phyloP scores from a whole-genome alignment of 2,888 invertebrate species.

The Andrena camellia region DNA sequence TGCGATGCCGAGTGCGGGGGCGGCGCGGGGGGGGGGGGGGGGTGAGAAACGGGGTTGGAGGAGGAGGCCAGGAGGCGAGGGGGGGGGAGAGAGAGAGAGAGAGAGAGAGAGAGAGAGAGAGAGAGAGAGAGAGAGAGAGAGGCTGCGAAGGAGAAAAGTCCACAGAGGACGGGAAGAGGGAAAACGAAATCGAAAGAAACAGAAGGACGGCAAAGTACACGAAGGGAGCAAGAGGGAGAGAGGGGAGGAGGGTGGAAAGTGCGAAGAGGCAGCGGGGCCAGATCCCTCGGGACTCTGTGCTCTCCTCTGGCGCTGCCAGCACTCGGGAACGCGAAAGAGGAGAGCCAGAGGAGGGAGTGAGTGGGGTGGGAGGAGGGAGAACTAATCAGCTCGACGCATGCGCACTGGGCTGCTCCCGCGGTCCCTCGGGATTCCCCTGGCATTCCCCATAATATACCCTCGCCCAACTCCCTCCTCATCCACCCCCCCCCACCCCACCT shows the following conservation, averaged over 20 bases:
- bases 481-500: slow-evolving; percentile 51
- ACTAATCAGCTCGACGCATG: slow-evolving; percentile 84
- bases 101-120: background rate
- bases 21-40: background rate
- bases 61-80: slow-evolving; percentile 1
- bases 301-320: slow-evolving; percentile 83
- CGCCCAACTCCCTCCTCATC: slow-evolving; percentile 67
- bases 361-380: slow-evolving; percentile 65
- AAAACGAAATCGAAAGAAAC: slow-evolving; percentile 31
- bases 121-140: background rate
- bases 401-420: slow-evolving; percentile 77
- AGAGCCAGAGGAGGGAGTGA: slow-evolving; percentile 8
- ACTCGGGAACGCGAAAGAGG: slow-evolving; percentile 77
- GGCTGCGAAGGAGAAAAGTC: slow-evolving; percentile 30
- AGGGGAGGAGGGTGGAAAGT: slow-evolving; percentile 61
- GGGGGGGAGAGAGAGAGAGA: background rate
- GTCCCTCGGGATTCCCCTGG: slow-evolving; percentile 82
- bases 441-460: slow-evolving; percentile 82
- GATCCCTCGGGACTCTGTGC: slow-evolving; percentile 81
- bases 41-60: slow-evolving; percentile 3
- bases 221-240: slow-evolving; percentile 40
- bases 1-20: slow-evolving; percentile 1
- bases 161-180: slow-evolving; percentile 18
- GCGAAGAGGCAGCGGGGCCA: slow-evolving; percentile 78
- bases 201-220: slow-evolving; percentile 47